Evolutionary conservation across 2,113 vertebrate genomes (phyloP).

Genomic region (Glareola pratincola): DNA sequence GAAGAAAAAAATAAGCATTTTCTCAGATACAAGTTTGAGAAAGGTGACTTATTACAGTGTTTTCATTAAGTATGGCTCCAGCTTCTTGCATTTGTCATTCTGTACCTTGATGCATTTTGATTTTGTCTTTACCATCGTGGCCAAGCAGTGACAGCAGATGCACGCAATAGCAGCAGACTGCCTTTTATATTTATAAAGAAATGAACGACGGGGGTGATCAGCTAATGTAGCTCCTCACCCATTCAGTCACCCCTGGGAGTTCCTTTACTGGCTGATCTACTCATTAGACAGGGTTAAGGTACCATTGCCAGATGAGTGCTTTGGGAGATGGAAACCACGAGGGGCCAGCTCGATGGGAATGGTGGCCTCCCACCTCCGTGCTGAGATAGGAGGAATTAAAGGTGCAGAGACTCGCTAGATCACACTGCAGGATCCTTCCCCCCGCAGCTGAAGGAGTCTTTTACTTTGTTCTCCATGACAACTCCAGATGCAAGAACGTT

Average conservation of each 20-base stretch:
- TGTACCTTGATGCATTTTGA: neutral
- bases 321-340: neutral
- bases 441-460: neutral
- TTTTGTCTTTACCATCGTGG: neutral
- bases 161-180: neutral
- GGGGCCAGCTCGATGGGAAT: neutral
- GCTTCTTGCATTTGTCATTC: neutral
- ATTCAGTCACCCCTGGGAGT: neutral
- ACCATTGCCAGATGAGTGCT: neutral
- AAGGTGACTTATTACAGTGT: neutral
- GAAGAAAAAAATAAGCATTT: neutral
- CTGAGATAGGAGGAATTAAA: neutral
- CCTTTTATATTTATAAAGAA: slow-evolving; percentile 14
- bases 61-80: neutral
- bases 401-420: neutral
- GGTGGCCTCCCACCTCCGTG: neutral
- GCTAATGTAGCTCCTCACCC: neutral
- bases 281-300: neutral
- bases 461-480: neutral
- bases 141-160: neutral
- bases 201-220: neutral
- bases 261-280: neutral
- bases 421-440: neutral
- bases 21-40: neutral
- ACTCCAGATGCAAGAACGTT: neutral